Base-by-base conservation (phyloP, 2,797 vertebrate species). In the Diplodus sargus region DNA sequence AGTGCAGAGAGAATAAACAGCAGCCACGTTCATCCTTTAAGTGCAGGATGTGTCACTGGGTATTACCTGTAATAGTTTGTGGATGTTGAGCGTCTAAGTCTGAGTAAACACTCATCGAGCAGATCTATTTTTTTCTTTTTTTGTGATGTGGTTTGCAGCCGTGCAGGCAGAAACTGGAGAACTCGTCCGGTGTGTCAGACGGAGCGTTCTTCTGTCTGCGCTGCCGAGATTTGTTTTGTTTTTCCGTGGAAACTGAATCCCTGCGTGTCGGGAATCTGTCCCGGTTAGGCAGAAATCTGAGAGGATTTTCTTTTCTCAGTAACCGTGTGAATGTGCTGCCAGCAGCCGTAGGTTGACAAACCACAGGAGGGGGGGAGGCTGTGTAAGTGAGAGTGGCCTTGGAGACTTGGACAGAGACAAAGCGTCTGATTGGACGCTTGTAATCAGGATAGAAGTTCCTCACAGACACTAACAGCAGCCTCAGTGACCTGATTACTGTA, bases 201-300 rank as follows among this genome's bases (percentile, higher is more conserved):
- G 4, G 34, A 53, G 39, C 39, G 28, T 63, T 14, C 10, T 13
- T 52, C 18, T 3, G 17, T 62, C 18, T 53, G 16, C 20, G 48
- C 30, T 39, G 23, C 67, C 25, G 30, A 52, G 57, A 34, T 47
- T 58, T 30, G 22, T 13, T 57, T 15, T 1, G 17, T 62, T 71
- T 74, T 53, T 20, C 70, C 18, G 9, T 1, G 70, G 81, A 66
- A 84, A 76, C 62, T 2, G 52, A 69, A 64, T 67, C 81, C 61
- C 60, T 65, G 14, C 0, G 16, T 54, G 4, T 43, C 53, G 16
- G 59, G 59, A 49, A 2, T 56, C 63, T 82, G 81, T 62, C 65
- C 73, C 3, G 23, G 23, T 76, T 78, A 17, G n/a, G 25, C 48
- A n/a, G 77, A 74, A 74, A 81, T 39, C 64, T 2, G 74, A 83